phyloP scores from a whole-genome alignment of 2,888 invertebrate species.

The Meta bourneti region DNA sequence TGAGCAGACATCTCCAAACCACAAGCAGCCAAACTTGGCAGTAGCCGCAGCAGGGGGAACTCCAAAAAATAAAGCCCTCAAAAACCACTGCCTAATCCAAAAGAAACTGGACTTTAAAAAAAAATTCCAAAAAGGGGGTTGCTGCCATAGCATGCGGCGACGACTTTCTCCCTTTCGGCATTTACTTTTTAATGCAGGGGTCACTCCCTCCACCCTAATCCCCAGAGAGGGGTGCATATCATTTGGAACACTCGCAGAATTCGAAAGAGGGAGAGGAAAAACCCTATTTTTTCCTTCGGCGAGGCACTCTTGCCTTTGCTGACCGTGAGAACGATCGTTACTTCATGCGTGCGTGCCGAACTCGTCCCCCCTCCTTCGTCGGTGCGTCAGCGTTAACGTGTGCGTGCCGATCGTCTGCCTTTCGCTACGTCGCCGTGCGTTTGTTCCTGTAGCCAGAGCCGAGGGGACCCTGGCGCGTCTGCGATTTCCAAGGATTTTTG shows the following conservation, averaged over 20 bases:
- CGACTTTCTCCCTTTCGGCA: neutral
- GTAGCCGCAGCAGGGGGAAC: too few species aligned
- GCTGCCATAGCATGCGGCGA: neutral
- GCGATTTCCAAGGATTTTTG: neutral
- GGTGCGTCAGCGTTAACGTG: constrained; percentile 17
- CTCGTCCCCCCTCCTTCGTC: constrained; percentile 13
- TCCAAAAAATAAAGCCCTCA: too few species aligned
- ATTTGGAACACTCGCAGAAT: constrained; percentile 43
- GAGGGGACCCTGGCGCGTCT: neutral
- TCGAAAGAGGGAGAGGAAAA: constrained; percentile 7
- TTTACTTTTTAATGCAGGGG: constrained; percentile 30
- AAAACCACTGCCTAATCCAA: too few species aligned
- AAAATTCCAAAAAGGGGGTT: too few species aligned
- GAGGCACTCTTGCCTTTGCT: neutral
- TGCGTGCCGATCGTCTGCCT: constrained; percentile 31
- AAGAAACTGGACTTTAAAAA: too few species aligned
- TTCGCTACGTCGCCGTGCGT: constrained; percentile 5
- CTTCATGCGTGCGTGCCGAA: constrained; percentile 69
- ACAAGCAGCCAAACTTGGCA: too few species aligned
- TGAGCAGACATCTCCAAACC: too few species aligned
- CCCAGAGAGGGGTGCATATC: constrained; percentile 70
- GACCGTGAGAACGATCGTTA: constrained; percentile 75
- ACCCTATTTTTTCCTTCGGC: constrained; percentile 6
- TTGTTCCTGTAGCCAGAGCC: neutral
- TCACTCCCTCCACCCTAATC: constrained; percentile 60